These are phyloP conservation scores for Agrochola circellaris DNA, from an alignment of 2,888 invertebrate species.

Conservation along the genomic window DNA sequence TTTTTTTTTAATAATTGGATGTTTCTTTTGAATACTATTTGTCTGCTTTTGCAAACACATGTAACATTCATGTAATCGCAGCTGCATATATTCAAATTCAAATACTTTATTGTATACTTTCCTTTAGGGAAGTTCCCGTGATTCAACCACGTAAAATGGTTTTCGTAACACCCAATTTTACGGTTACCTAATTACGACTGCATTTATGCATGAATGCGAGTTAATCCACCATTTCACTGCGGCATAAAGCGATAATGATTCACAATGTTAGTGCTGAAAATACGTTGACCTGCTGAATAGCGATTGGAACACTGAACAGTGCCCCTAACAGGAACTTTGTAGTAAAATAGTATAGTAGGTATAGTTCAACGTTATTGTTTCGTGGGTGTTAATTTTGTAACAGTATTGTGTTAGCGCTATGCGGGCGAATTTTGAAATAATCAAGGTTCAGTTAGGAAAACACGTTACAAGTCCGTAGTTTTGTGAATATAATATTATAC, in stretches of 20 bases:
- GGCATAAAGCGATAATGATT: conserved; percentile 40
- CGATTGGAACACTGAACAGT: conserved; percentile 9
- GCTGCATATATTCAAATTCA: background rate
- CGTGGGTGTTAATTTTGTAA: background rate
- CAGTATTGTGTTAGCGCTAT: background rate
- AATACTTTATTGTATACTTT: background rate
- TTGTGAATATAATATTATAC: background rate
- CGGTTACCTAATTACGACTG: conserved; percentile 48
- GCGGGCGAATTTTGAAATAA: background rate
- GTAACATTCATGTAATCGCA: background rate
- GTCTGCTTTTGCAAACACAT: background rate
- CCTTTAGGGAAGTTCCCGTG: conserved; percentile 6
- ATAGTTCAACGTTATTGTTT: background rate
- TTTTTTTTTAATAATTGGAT: too few relatives aligned
- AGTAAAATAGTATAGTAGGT: background rate
- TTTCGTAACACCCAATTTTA: conserved; percentile 47
- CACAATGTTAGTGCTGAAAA: conserved; percentile 37
- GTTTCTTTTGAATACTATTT: too few relatives aligned
- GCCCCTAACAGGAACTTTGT: background rate
- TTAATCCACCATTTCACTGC: conserved; percentile 42
- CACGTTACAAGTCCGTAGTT: background rate
- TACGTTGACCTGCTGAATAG: conserved; percentile 43
- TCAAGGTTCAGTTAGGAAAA: background rate
- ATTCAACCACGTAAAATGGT: conserved; percentile 25
- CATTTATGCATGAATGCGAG: conserved; percentile 41